A percentile compares a stretch with the other conserved stretches of the same genome.
Conservation (phyloP, 2,113 vertebrate species). For the Neodontobutis hainanensis region DNA sequence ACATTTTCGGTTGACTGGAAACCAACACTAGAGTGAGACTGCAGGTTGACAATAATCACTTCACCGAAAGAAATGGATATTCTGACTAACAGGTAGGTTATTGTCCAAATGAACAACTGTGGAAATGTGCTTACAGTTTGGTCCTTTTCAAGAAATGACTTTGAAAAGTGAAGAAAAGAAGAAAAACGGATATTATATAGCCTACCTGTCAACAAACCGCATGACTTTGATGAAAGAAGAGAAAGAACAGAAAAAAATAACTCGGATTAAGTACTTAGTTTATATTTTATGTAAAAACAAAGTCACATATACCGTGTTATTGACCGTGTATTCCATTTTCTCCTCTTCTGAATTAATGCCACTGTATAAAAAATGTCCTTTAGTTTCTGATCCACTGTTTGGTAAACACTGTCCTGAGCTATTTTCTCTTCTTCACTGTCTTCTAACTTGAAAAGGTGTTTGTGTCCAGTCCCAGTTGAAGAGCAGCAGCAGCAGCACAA, state of each 20-base stretch:
- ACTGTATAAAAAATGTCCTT: too few species aligned
- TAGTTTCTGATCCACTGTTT: too few species aligned
- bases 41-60: not conserved
- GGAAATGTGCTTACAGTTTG: not conserved
- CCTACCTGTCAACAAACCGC: not conserved
- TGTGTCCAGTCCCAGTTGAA: conserved; percentile 9
- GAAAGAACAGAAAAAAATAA: too few species aligned
- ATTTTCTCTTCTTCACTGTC: conserved; percentile 14
- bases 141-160: not conserved
- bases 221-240: too few species aligned
- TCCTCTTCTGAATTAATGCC: too few species aligned
- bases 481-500: not conserved
- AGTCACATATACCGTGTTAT: too few species aligned
- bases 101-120: not conserved
- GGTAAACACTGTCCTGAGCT: not conserved
- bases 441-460: conserved; percentile 8
- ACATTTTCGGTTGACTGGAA: not conserved
- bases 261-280: too few species aligned
- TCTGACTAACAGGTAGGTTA: not conserved
- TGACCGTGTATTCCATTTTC: too few species aligned
- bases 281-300: too few species aligned
- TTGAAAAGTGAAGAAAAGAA: not conserved
- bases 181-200: not conserved
- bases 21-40: conserved; percentile 3
- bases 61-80: not conserved